Percentiles rank a stretch among this genome's conserved stretches.
Conservation (phyloP, 2,113 vertebrate genomes). For the Struthio camelus region DNA sequence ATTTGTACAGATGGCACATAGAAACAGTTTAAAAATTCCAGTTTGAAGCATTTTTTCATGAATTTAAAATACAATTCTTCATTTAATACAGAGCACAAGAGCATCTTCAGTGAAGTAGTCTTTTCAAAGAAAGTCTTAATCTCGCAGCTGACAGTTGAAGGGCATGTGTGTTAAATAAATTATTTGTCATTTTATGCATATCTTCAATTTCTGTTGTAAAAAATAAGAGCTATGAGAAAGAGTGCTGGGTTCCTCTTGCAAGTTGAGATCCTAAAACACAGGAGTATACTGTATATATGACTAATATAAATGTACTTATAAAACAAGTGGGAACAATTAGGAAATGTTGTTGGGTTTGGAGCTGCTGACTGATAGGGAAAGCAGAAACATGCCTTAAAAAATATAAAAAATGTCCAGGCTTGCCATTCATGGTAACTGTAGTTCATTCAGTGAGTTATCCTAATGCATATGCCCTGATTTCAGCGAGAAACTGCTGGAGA, state of each 20-base stretch:
- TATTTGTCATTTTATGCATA: background rate
- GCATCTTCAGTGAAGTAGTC: background rate
- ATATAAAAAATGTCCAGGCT: background rate
- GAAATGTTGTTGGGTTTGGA: constrained; percentile 11
- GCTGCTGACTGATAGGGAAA: background rate
- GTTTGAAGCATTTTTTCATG: background rate
- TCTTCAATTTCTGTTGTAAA: background rate
- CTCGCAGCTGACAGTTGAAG: background rate
- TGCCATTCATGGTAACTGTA: background rate
- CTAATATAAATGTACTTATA: background rate
- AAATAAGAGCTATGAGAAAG: background rate
- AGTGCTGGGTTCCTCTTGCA: background rate
- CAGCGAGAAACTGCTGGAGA: background rate
- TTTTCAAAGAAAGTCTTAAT: constrained; percentile 6
- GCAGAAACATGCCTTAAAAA: background rate
- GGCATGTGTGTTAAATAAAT: background rate
- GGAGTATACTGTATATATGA: background rate
- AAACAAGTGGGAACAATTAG: background rate
- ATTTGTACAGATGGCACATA: background rate
- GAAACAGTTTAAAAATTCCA: background rate
- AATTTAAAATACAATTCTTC: background rate
- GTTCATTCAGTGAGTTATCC: background rate
- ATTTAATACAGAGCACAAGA: background rate
- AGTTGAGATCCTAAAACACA: background rate
- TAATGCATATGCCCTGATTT: background rate